These are phyloP conservation scores for Ceyx melanurus DNA, from an alignment of 2,113 vertebrate species.

Conservation along the genomic window DNA sequence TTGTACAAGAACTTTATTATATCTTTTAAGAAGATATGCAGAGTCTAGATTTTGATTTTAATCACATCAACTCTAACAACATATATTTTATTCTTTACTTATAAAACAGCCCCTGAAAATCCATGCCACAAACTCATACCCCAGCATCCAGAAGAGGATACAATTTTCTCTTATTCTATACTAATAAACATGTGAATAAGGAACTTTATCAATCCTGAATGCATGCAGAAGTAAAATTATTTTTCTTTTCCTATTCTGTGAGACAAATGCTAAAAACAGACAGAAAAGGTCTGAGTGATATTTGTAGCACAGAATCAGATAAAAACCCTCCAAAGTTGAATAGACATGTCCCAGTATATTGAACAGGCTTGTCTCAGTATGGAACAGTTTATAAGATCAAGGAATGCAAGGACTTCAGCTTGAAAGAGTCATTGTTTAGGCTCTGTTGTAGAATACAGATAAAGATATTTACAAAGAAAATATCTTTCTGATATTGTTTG, in stretches of 20 bases:
- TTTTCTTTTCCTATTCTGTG: not conserved
- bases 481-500: conserved; percentile 62
- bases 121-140: not conserved
- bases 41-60: not conserved
- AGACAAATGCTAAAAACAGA: not conserved
- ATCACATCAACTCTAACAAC: not conserved
- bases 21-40: not conserved
- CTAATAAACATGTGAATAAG: not conserved
- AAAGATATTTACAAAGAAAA: conserved; percentile 68
- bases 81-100: not conserved
- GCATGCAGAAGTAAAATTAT: not conserved
- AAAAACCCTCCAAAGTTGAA: not conserved
- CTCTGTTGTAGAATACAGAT: conserved; percentile 42
- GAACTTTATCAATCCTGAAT: not conserved
- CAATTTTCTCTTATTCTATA: not conserved
- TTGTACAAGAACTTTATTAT: not conserved
- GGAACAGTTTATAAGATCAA: conserved; percentile 15
- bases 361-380: not conserved
- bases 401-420: conserved; percentile 49
- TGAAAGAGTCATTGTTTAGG: conserved; percentile 53
- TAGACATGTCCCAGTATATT: not conserved
- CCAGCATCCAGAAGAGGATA: not conserved
- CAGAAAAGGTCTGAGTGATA: not conserved
- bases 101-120: not conserved
- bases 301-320: not conserved